Evolutionary conservation across 2,888 invertebrate species (phyloP).

Genomic region (Limnephilus rhombicus): DNA sequence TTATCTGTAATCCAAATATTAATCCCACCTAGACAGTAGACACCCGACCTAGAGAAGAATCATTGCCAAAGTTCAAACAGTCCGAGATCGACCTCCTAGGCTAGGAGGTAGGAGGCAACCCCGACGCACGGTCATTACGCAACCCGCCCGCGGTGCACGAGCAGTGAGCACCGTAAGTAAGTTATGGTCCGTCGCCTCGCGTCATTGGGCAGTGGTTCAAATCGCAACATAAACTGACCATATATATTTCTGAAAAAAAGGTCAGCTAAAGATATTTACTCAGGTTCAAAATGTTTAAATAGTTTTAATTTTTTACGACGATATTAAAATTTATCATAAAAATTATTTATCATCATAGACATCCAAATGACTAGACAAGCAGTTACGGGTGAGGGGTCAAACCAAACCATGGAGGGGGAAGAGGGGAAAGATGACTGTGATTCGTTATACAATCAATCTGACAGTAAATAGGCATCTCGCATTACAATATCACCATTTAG

Average conservation of each 20-base stretch:
- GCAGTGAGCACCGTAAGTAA: background rate
- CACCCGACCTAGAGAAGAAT: background rate
- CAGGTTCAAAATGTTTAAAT: no score
- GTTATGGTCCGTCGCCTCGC: background rate
- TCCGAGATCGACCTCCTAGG: background rate
- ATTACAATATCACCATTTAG: no score
- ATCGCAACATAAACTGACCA: background rate
- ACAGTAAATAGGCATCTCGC: no score
- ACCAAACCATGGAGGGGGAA: no score
- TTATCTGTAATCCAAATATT: background rate
- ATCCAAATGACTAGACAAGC: no score
- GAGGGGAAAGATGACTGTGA: no score
- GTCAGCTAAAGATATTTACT: no score
- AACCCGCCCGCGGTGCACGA: slow-evolving; percentile 27
- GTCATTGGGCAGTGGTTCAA: background rate
- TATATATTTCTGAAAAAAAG: background rate
- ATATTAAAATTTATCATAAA: no score
- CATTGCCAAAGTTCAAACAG: slow-evolving; percentile 23
- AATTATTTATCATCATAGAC: no score
- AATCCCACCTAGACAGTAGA: background rate
- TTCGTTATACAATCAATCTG: no score
- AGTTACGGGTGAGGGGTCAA: no score
- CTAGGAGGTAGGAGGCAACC: slow-evolving; percentile 8
- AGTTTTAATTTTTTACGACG: no score
- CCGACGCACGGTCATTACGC: slow-evolving; percentile 19